Base-by-base conservation (phyloP, 2,113 vertebrate species). In the Siniperca chuatsi region DNA sequence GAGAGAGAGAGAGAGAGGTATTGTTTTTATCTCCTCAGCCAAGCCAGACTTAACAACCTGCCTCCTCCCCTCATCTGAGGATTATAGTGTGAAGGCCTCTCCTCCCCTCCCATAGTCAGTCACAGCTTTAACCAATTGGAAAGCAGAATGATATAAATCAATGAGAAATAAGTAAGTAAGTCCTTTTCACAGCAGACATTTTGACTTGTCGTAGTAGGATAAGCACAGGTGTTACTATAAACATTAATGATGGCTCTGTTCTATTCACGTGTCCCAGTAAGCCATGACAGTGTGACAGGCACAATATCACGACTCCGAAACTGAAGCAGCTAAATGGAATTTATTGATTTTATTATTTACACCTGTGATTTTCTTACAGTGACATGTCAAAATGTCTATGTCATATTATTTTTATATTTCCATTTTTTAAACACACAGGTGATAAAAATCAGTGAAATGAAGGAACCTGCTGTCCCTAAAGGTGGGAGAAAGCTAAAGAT, bases 1-100 rank as follows among this genome's bases (percentile, higher is more conserved):
- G 85, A 72, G 55, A 25, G 70, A 73, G 85, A 72, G 55, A 25
- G 80, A 79, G 58, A n/a, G 61, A 66, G 75, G 18, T 35, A 65
- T 62, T 60, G 75, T 81, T 87, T 81, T 87, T 81, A 85, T 90
- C 82, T 74, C 78, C 57, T 82, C 62, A 84, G 70, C 35, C 44
- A 57, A 57, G 29, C 60, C 57, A 62, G 54, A 50, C 46, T 60
- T 72, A 78, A 71, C 46, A 79, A 54, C 75, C 33, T 69, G 35
- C 44, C 74, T 44, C 57, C 82, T 42, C 84, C 35, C 50, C 15
- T 48, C 15, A 8, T 42, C 25, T 78, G 85, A 67, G 71, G 90
- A 90, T 79, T 84, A 86, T 9, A 9, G 50, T 18, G 48, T 42
- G 4, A 55, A 37, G 57, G 44, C 74, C 50, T 37, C 46, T 7